Evolutionary conservation across 2,888 invertebrate species (phyloP).

Genomic region (Eulithis prunata): DNA sequence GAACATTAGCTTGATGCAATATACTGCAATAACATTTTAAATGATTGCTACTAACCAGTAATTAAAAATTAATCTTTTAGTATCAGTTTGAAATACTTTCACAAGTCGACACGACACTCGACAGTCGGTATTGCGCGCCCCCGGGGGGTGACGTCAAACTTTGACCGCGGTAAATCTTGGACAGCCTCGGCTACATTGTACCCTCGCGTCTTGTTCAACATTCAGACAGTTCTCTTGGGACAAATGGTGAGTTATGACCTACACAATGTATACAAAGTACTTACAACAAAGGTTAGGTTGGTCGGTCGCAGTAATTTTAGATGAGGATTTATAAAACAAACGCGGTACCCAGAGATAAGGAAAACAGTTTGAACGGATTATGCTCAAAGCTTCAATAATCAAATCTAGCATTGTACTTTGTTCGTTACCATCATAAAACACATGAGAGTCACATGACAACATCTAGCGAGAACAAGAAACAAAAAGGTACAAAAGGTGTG

Average conservation of each 20-base stretch:
- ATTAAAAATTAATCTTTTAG: slow-evolving; percentile 4
- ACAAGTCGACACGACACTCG: slow-evolving; percentile 39
- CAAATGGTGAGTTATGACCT: slow-evolving; percentile 54
- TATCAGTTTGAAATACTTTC: slow-evolving; percentile 32
- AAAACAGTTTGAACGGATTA: too few species aligned
- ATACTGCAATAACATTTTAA: too few species aligned
- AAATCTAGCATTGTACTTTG: neutral
- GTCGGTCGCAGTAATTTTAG: slow-evolving; percentile 5
- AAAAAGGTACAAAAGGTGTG: slow-evolving; percentile 16
- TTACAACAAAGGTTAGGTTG: slow-evolving; percentile 19
- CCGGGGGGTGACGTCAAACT: slow-evolving; percentile 61
- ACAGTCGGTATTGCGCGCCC: slow-evolving; percentile 45
- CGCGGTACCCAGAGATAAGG: too few species aligned
- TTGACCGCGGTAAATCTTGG: slow-evolving; percentile 70
- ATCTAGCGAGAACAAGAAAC: slow-evolving; percentile 12
- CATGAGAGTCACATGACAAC: neutral
- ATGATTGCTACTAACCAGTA: neutral
- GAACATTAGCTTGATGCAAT: too few species aligned
- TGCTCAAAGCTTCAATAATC: neutral
- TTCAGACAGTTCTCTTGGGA: slow-evolving; percentile 55
- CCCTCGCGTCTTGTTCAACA: slow-evolving; percentile 64
- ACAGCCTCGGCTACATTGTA: slow-evolving; percentile 47
- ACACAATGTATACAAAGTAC: slow-evolving; percentile 35
- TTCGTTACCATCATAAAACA: neutral
- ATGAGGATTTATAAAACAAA: too few species aligned